A percentile compares a stretch with the other conserved stretches of the same genome.
Conservation (phyloP, 2,797 vertebrate genomes). For the Anabas testudineus region DNA sequence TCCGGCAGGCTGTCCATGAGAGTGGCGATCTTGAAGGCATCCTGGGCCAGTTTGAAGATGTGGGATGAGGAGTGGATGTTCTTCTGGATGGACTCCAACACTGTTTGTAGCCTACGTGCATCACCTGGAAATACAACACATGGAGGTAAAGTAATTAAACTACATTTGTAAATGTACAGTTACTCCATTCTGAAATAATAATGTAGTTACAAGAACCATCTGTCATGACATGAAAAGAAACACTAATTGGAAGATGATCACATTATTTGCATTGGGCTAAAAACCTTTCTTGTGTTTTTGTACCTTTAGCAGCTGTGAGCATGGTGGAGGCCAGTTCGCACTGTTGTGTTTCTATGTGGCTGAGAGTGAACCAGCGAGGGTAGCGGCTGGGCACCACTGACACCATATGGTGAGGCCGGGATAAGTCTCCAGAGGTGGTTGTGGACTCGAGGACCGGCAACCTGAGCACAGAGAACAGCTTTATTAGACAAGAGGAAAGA, state of each 20-base stretch:
- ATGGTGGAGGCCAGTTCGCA: slow-evolving; percentile 97
- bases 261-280: no score
- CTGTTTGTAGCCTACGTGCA: slow-evolving; percentile 90
- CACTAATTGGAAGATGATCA: no score
- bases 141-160: background rate
- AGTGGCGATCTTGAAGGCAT: slow-evolving; percentile 97
- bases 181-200: no score
- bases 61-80: slow-evolving; percentile 95
- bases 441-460: slow-evolving; percentile 95
- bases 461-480: slow-evolving; percentile 64
- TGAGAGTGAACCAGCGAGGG: slow-evolving; percentile 97
- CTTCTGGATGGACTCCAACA: slow-evolving; percentile 96
- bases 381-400: slow-evolving; percentile 95
- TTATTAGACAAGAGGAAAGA: slow-evolving; percentile 12
- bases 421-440: slow-evolving; percentile 89
- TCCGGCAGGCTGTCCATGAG: slow-evolving; percentile 95
- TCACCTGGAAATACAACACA: slow-evolving; percentile 84
- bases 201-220: no score
- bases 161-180: no score
- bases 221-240: no score
- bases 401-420: slow-evolving; percentile 93
- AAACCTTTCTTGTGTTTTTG: background rate
- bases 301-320: slow-evolving; percentile 98
- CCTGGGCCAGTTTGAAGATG: slow-evolving; percentile 97
- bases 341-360: slow-evolving; percentile 96